Base-by-base conservation (phyloP, 35 echinoderm and acorn worm genomes). In the Nesometra sesokonis region DNA sequence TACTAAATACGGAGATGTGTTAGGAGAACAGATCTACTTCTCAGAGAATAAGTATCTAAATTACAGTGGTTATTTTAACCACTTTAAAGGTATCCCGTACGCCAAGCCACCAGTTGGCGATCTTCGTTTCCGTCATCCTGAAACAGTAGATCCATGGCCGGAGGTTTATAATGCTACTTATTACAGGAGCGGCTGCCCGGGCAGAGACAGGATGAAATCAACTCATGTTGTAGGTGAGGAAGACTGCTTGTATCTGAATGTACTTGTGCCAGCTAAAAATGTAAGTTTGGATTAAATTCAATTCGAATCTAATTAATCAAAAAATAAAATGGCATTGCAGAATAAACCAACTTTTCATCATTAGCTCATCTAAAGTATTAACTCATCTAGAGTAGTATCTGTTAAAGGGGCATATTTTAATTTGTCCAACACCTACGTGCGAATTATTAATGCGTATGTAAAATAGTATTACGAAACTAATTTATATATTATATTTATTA, bases 221-320 rank as follows among this genome's bases (percentile, higher is more conserved):
- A 67, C 52, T 5, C 4, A 43, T 43, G 38, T 4, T 43, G 38
- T 4, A 15, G 38, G 38, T 43, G 38, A 15, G 38, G 94, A 97
- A 36, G 94, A 97, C 83, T 97, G 94, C 35, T 84, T 97, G 9
- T 97, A 90, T 77, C 82, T 93, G 8, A 97, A 97, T 76, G 86
- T 97, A 15, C 93, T 93, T 80, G 91, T 91, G 15, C 91, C 91
- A 21, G 35, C n/a, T n/a, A n/a, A 67, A 27, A 85, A 88, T 97
- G 52, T 67, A 67, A 67, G 52, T 67, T 67, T 43, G n/a, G n/a
- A n/a, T n/a, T n/a, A n/a, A n/a, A n/a, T n/a, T n/a, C n/a, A n/a
- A n/a, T n/a, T n/a, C n/a, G n/a, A n/a, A n/a, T n/a, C n/a, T n/a
- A n/a, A n/a, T n/a, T n/a, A n/a, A n/a, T n/a, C n/a, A n/a, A n/a